A percentile compares a stretch with the other conserved stretches of the same genome.
Evolutionary conservation across 2,113 vertebrate species (phyloP).

Genomic region (Columbina picui): DNA sequence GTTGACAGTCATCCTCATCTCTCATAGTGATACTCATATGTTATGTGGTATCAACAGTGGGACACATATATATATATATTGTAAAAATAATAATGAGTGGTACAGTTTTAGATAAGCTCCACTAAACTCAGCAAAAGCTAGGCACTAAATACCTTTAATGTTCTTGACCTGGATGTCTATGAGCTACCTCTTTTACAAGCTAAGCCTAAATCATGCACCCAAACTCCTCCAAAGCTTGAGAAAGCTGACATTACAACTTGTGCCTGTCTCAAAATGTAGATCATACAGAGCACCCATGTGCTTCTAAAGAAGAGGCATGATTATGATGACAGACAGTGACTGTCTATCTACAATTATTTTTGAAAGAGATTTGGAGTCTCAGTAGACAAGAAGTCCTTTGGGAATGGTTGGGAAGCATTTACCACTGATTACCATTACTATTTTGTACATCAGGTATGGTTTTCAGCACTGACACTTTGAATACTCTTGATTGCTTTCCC

Average conservation of each 20-base stretch:
- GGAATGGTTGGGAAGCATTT: slow-evolving; percentile 25
- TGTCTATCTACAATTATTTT: not conserved
- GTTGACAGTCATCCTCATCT: rapidly evolving
- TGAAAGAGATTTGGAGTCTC: not conserved
- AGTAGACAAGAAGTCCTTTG: not conserved
- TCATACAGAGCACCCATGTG: not conserved
- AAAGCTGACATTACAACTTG: not conserved
- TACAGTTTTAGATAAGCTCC: not conserved
- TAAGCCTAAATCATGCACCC: not conserved
- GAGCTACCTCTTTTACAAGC: not conserved
- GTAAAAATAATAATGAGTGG: not conserved
- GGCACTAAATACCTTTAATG: not conserved
- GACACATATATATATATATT: no score
- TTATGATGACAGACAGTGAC: not conserved
- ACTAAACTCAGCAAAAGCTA: not conserved
- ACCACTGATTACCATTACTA: not conserved
- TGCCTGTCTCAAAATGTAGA: not conserved
- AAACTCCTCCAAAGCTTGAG: not conserved
- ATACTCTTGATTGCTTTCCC: not conserved
- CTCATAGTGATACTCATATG: not conserved
- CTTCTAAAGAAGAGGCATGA: not conserved
- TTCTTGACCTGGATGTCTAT: not conserved
- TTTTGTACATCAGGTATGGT: not conserved
- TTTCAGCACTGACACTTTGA: not conserved
- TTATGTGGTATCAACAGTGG: not conserved